A percentile compares a stretch with the other conserved stretches of the same genome.
Evolutionary conservation across 2,888 invertebrate species (phyloP).

Genomic region (Meiosimyza decipiens): DNA sequence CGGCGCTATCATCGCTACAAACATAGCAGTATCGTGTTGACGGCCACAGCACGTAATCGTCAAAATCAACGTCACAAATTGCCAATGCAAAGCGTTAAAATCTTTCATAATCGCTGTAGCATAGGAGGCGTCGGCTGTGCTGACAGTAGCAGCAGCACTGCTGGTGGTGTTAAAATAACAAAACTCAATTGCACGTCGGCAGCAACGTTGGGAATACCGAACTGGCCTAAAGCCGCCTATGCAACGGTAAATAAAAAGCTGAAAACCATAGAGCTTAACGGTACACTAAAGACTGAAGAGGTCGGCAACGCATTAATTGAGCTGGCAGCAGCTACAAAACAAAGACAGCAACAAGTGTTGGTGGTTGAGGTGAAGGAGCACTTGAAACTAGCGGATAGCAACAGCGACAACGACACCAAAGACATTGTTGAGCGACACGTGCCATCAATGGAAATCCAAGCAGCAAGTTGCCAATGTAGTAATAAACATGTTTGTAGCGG

Average conservation of each 20-base stretch:
- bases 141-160: constrained; percentile 1
- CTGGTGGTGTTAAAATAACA: constrained; percentile 33
- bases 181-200: constrained; percentile 23
- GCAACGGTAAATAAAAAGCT: constrained; percentile 60
- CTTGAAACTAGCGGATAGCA: not conserved
- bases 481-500: constrained; percentile 12
- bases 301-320: constrained; percentile 10
- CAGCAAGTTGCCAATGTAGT: constrained; percentile 35
- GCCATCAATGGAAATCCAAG: constrained; percentile 27
- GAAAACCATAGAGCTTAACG: constrained; percentile 37
- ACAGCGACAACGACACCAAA: not conserved
- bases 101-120: constrained; percentile 62
- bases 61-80: constrained; percentile 59
- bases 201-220: constrained; percentile 36
- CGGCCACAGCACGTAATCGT: constrained; percentile 51
- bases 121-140: constrained; percentile 12
- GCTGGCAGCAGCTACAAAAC: not conserved
- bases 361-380: constrained; percentile 5
- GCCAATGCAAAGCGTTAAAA: constrained; percentile 64
- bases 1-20: constrained; percentile 56
- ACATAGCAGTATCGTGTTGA: constrained; percentile 47
- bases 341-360: constrained; percentile 18
- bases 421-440: constrained; percentile 35
- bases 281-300: constrained; percentile 38
- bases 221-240: constrained; percentile 48